These are phyloP conservation scores for Carapus acus DNA, from an alignment of 2,797 vertebrate species.

Conservation along the genomic window DNA sequence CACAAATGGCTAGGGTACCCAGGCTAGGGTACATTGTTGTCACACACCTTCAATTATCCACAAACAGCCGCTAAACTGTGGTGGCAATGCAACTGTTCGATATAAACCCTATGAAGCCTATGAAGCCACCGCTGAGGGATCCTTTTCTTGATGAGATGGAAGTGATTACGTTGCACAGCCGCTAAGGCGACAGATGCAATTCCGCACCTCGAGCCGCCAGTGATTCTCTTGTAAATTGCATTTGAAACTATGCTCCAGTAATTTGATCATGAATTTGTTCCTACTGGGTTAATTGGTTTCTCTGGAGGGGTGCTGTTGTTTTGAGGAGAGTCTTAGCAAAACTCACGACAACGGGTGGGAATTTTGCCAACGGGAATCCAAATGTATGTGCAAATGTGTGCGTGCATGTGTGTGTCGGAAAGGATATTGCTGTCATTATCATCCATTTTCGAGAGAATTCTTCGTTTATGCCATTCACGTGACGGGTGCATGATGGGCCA, in stretches of 20 bases:
- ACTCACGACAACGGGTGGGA: slow-evolving; percentile 16
- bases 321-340: slow-evolving; percentile 18
- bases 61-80: slow-evolving; percentile 29
- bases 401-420: no score
- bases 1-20: no score
- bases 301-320: slow-evolving; percentile 33
- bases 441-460: slow-evolving; percentile 1
- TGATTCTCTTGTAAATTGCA: slow-evolving; percentile 26
- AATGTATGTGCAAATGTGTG: no score
- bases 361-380: not conserved
- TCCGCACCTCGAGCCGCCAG: slow-evolving; percentile 18
- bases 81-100: slow-evolving; percentile 30
- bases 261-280: slow-evolving; percentile 54
- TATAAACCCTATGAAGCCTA: slow-evolving; percentile 39
- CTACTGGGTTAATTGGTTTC: slow-evolving; percentile 25
- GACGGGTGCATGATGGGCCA: slow-evolving; percentile 5
- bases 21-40: slow-evolving; percentile 18
- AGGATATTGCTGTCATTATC: no score
- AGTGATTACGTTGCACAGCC: slow-evolving; percentile 30
- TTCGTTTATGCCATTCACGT: slow-evolving; percentile 7
- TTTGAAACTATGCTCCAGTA: slow-evolving; percentile 28
- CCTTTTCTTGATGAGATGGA: slow-evolving; percentile 26
- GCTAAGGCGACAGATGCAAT: slow-evolving; percentile 20
- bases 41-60: slow-evolving; percentile 44
- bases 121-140: slow-evolving; percentile 16